Evolutionary conservation across 1,140 invertebrate species (phyloP), one percentile per base, ranked within the genome.

Genomic region (Geopemphigus sp.): DNA sequence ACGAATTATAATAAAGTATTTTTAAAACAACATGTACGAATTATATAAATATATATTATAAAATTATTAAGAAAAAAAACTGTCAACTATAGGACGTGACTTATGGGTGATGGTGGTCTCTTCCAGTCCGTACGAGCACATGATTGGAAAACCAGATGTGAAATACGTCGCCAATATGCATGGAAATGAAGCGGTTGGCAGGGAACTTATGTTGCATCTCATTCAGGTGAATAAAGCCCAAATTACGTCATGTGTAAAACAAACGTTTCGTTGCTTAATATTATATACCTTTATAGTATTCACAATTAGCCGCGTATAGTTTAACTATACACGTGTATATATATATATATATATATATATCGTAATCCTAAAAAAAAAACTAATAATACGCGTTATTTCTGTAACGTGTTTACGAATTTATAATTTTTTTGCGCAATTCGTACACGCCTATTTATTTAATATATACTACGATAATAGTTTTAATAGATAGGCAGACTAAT

Each of bases 31-130:
- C 63, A 1, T 14, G 1, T n/a, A 1, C 26, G 26, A 29, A 26
- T 24, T 61, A 61, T 26, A 39, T 39, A 39, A 39, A 4, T 39
- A 39, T 39, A n/a, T 39, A 39, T 39, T 39, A 39, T n/a, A 3
- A 45, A 0, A 6, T 22, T n/a, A n/a, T n/a, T n/a, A n/a, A 14
- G 2, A 19, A 63, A n/a, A 15, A 39, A 63, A 39, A 64, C 17
- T 32, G 17, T n/a, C 39, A 14, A n/a, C n/a, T 47, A 14, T 66
- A 94, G 93, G 93, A 81, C 90, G 94, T 47, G 94, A 97, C 84
- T 88, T 98, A 19, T 98, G 95, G 95, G 95, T 97, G 32, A 92
- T 98, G 90, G 94, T 97, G 64, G 93, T 98, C 22, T 94, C 95
- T 0, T 91, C 91, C 56, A 95, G 91, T 57, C 95, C 92, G 0